Conservation (phyloP, 1,140 invertebrate genomes). For the Cydia pomonella region DNA sequence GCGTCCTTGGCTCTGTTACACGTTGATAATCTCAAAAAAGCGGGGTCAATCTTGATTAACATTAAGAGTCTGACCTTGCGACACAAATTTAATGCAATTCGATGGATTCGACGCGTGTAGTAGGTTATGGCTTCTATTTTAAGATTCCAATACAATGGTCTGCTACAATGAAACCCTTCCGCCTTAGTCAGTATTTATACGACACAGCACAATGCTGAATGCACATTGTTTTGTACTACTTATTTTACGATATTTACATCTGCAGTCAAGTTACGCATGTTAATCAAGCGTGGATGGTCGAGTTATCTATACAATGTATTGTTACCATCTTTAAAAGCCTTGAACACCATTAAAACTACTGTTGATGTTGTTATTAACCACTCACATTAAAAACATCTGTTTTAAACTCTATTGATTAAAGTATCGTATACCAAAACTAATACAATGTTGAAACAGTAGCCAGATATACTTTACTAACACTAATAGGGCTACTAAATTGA, state of each 20-base stretch:
- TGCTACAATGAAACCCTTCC: slow-evolving; percentile 31
- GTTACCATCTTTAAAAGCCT: not conserved
- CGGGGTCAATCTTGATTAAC: slow-evolving; percentile 29
- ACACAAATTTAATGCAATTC: slow-evolving; percentile 26
- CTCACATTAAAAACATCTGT: not conserved
- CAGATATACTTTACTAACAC: too few species aligned
- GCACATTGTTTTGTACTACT: slow-evolving; percentile 18
- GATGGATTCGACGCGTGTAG: slow-evolving; percentile 27
- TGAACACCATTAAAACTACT: not conserved
- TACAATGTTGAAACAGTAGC: too few species aligned
- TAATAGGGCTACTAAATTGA: too few species aligned
- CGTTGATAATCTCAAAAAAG: slow-evolving; percentile 29
- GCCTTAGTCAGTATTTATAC: slow-evolving; percentile 21
- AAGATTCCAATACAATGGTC: slow-evolving; percentile 21
- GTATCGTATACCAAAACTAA: too few species aligned
- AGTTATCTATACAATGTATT: slow-evolving; percentile 12
- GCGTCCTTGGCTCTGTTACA: slow-evolving; percentile 26
- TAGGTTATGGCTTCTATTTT: slow-evolving; percentile 28
- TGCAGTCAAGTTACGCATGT: not conserved
- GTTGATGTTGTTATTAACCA: not conserved
- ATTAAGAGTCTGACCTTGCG: slow-evolving; percentile 13
- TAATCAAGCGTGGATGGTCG: not conserved
- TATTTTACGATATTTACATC: not conserved
- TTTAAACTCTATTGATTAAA: not conserved
- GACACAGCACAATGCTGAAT: slow-evolving; percentile 22